Conservation (phyloP, 1,140 invertebrate genomes). For the Apis mellifera region Amel_HAv3.1 CM009942.2:10557001-10557500, state of each 20-base stretch:
- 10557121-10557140: background rate
- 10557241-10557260: background rate
- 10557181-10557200: too few relatives aligned
- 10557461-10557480: background rate
- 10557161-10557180: too few relatives aligned
- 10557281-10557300: background rate
- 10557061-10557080: background rate
- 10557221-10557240: background rate
- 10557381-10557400: slow-evolving; percentile 10
- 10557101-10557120: background rate
- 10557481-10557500: background rate
- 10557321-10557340: background rate
- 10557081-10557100: background rate
- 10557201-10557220: background rate
- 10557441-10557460: background rate
- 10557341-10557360: background rate
- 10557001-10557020: background rate
- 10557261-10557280: background rate
- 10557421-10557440: background rate
- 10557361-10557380: background rate
- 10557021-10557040: background rate
- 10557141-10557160: background rate
- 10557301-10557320: background rate
- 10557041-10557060: slow-evolving; percentile 1
- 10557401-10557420: background rate